phyloP scores from a whole-genome alignment of 1,140 invertebrate genomes.

The Rhynchophorus ferrugineus region DNA sequence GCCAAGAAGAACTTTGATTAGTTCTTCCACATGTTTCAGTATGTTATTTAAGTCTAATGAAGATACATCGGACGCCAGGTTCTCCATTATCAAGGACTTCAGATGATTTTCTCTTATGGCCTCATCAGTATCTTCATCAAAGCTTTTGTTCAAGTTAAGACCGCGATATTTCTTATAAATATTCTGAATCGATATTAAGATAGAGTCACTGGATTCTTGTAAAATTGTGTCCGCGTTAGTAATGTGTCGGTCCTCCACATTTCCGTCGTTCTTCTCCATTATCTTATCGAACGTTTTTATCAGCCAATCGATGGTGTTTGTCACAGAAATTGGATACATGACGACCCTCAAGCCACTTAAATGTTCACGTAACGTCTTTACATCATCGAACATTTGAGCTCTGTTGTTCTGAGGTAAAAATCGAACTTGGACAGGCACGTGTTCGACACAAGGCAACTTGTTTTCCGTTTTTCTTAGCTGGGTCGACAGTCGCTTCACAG shows the following conservation, averaged over 20 bases:
- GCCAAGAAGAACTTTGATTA: conserved; percentile 18
- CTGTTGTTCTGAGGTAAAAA: conserved; percentile 17
- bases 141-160: conserved; percentile 10
- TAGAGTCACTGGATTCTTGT: conserved; percentile 49
- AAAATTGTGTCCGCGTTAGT: too few relatives aligned
- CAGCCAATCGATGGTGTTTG: conserved; percentile 26
- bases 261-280: conserved; percentile 11
- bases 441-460: conserved; percentile 16
- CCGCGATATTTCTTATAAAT: conserved; percentile 58
- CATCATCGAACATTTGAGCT: neutral
- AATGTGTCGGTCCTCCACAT: too few relatives aligned
- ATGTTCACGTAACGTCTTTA: conserved; percentile 28
- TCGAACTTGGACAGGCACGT: conserved; percentile 3
- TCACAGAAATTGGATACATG: conserved; percentile 25
- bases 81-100: conserved; percentile 52
- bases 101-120: conserved; percentile 52
- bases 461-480: conserved; percentile 38
- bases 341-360: conserved; percentile 29
- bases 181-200: conserved; percentile 59
- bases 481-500: conserved; percentile 42
- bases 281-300: conserved; percentile 1
- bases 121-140: conserved; percentile 26
- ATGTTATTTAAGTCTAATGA: conserved; percentile 47
- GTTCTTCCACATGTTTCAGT: conserved; percentile 16
- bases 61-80: conserved; percentile 50